phyloP scores from a whole-genome alignment of 2,113 vertebrate genomes.

The Centropristis striata region DNA sequence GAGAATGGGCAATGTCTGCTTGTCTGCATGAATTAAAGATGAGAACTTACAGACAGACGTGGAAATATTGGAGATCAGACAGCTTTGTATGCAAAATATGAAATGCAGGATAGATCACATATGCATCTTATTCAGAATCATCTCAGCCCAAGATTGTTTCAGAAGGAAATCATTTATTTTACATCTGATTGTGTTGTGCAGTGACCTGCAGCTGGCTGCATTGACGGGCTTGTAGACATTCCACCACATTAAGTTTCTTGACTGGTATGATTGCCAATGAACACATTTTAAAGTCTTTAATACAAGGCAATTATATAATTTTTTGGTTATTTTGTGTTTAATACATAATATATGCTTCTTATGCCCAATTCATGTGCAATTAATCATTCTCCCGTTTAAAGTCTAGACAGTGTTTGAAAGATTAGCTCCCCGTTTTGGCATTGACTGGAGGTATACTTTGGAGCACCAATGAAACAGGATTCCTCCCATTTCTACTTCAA shows the following conservation, averaged over 20 bases:
- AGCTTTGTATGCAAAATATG: background rate
- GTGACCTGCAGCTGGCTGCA: background rate
- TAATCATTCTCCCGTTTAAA: background rate
- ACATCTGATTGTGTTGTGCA: background rate
- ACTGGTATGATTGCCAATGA: background rate
- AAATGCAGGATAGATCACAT: background rate
- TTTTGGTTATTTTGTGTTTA: background rate
- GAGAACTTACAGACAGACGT: background rate
- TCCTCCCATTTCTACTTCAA: background rate
- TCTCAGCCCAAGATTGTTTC: background rate
- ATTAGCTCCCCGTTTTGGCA: background rate
- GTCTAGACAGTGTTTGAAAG: background rate
- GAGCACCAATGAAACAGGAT: background rate
- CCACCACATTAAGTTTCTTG: background rate
- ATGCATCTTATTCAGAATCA: background rate
- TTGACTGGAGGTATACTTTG: background rate
- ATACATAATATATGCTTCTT: background rate
- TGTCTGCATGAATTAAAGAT: constrained; percentile 4
- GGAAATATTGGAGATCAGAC: background rate
- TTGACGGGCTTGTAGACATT: no score
- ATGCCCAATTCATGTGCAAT: background rate
- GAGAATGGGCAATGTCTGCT: constrained; percentile 12
- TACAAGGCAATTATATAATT: background rate
- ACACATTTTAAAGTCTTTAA: background rate
- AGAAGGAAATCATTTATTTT: background rate